Percentiles rank a stretch among this genome's conserved stretches.
Evolutionary conservation across 1,140 invertebrate genomes (phyloP).

Genomic region (Odontomachus brunneus): DNA sequence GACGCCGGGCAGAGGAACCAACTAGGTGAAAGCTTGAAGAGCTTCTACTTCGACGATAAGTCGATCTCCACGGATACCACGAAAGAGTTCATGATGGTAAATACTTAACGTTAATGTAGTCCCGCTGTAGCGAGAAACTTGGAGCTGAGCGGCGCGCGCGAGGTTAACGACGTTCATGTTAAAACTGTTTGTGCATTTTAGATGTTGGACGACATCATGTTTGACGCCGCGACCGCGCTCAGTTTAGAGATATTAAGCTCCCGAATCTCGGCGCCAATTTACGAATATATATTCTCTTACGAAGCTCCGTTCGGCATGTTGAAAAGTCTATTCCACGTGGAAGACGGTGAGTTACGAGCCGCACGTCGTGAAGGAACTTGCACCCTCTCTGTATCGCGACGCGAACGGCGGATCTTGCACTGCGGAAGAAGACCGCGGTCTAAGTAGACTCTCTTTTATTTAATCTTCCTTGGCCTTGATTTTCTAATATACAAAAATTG

Average conservation of each 20-base stretch:
- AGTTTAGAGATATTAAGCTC: constrained; percentile 73
- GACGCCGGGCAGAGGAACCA: constrained; percentile 78
- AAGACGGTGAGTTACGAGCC: constrained; percentile 68
- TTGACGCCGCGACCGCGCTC: constrained; percentile 67
- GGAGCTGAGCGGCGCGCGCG: constrained; percentile 3
- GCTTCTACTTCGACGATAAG: constrained; percentile 87
- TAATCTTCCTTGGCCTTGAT: too few species aligned
- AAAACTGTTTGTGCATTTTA: constrained; percentile 62
- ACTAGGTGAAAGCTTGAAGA: constrained; percentile 85
- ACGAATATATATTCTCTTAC: constrained; percentile 80
- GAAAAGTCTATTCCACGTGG: constrained; percentile 74
- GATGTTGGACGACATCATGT: constrained; percentile 77
- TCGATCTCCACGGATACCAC: constrained; percentile 83
- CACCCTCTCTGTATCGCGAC: too few species aligned
- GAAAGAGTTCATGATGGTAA: constrained; percentile 85
- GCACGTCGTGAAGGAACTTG: neutral
- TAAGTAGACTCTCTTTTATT: too few species aligned
- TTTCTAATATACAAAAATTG: too few species aligned
- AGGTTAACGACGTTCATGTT: constrained; percentile 49
- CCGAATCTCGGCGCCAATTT: constrained; percentile 78
- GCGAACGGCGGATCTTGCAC: too few species aligned
- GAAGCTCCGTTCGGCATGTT: constrained; percentile 76
- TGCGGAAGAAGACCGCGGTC: too few species aligned
- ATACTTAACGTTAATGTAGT: constrained; percentile 61
- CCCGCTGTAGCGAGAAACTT: constrained; percentile 32